Base-by-base conservation (phyloP, 2,113 vertebrate genomes). In the Callipepla californica region DNA sequence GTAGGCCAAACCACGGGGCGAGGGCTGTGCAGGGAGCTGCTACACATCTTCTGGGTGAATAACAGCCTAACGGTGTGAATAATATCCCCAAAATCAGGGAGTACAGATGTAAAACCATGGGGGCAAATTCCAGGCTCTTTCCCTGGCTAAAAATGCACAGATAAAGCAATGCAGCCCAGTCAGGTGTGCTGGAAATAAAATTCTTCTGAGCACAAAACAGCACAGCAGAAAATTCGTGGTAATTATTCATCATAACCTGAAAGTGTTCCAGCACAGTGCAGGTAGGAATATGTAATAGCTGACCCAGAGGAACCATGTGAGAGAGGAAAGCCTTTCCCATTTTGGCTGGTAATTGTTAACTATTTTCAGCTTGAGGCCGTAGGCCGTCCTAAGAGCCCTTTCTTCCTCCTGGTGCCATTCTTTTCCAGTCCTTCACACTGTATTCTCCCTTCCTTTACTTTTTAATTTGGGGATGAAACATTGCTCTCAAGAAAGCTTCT, bases 391-490 rank as follows among this genome's bases (percentile, higher is more conserved):
- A 69, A 93, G 45, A 89, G 44, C 66, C 25, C 34, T 47, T 94
- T 87, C 30, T 85, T 91, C 84, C 32, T 89, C n/a, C 34, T 13
- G 6, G n/a, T 74, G 66, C 32, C 66, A 44, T 25, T 77, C 50
- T 91, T 91, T 58, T 32, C 3, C 3, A 36, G 63, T 81, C 78
- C 19, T 82, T 86, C 76, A 28, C 22, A 36, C 55, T 69, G 6
- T 63, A 32, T 85, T 95, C 53, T 72, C 48, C 42, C 73, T 94
- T 74, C 53, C 67, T 95, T 91, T 91, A 87, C 44, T 86, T 84
- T 94, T 87, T 76, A 93, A 84, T 53, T 91, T 42, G 72, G 15
- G 77, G 63, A 90, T 93, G 69, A 96, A 97, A 96, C 72, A 50
- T 58, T 93, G 87, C 57, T 73, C 73, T 47, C 19, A 20, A 59